Evolutionary conservation across 2,888 invertebrate species (phyloP), one percentile per base, ranked within the genome.

Genomic region (Bruchidius siliquastri): DNA sequence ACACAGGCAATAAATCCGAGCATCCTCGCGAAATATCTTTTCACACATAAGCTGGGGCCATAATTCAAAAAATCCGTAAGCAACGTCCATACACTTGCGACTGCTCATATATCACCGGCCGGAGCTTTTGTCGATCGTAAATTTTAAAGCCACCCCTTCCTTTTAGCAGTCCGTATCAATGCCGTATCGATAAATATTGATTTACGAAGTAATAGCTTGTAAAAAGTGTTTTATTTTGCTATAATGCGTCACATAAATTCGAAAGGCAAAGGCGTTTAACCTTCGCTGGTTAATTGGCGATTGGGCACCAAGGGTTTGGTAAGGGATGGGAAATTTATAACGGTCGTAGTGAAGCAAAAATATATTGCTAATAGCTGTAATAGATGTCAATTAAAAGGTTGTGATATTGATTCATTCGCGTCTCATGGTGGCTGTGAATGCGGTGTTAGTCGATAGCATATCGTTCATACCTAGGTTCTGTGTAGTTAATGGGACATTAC

Each of bases 121-220:
- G 78, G 77, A 77, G 76, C 78, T 79, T 79, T 79, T 76, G 76
- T 74, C 66, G 72, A 78, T 77, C 80, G 81, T 84, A 84, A 84
- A 84, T 84, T 84, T 83, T 81, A 83, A 83, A 84, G 75, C 82
- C 74, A 76, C 78, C 79, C 79, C 78, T 79, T 78, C 76, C 73
- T 72, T 74, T 76, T 74, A 78, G 80, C 81, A 82, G 81, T 79
- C 77, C 80, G 78, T 81, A 83, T 83, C 84, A 83, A 84, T 85
- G 83, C 82, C 82, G 79, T 80, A 78, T 82, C 84, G 82, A 85
- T 85, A 85, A 85, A 84, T 84, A 83, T 83, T 85, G 85, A 85
- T 85, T 85, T 85, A 85, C 85, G 84, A 80, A 85, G 83, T 84
- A 82, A 82, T 82, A 78, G 82, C 80, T 77, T 79, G 78, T 79